Evolutionary conservation across 2,113 vertebrate genomes (phyloP), one percentile per base, ranked within the genome.

Genomic region (Catharus minimus): DNA sequence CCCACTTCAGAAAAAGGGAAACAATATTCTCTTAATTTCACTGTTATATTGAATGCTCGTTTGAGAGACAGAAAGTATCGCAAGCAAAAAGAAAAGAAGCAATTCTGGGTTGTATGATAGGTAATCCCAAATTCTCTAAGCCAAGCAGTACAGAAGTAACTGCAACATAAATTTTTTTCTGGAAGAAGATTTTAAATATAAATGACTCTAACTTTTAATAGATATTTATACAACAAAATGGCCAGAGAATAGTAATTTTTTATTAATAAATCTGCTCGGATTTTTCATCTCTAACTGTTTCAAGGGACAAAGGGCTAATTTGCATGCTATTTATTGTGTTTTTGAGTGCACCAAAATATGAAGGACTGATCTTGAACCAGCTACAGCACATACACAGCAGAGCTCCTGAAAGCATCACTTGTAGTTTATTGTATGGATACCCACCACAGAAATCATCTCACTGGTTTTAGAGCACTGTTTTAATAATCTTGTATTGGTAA

Each of bases 271-370:
- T 41, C 15, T 64, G 33, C 49, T 84, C 5, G 15, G 44, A 49
- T 75, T 86, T 94, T 86, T 86, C 74, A 77, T 64, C 94, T 96
- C 84, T 88, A 96, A 88, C 96, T 96, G 78, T 95, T 97, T 90
- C 92, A 91, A 96, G 84, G 81, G 87, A 23, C 3, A 33, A 96
- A 94, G 92, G 94, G 90, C 93, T 96, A 95, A 96, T 95, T 96
- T 92, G 22, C 71, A 89, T 65, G 80, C 76, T 95, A 77, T 94
- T 97, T 95, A 92, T 95, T 95, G 49, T 22, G 58, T 90, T 95
- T 96, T 90, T 91, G 94, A 94, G 75, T 27, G 60, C 89, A 94
- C 67, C 41, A 60, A 91, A 96, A 94, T 82, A 86, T 13, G 90
- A 93, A 95, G 95, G 93, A 92, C 93, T 97, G 76, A 93, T 95